Base-by-base conservation (phyloP, 2,888 invertebrate species). In the Synanthedon vespiformis region DNA sequence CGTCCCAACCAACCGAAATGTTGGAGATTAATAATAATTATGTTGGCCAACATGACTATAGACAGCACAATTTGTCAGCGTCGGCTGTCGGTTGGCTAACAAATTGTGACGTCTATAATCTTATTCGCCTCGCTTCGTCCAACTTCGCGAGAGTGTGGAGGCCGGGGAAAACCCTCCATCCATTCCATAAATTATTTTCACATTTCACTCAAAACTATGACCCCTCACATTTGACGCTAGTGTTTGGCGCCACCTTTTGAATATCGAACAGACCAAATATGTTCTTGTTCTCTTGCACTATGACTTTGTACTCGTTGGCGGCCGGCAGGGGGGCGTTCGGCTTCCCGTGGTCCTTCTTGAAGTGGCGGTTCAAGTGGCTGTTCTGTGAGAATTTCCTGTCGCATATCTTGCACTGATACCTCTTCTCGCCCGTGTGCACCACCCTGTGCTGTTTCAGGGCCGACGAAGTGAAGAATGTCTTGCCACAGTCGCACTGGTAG, bases 401-500 rank as follows among this genome's bases (percentile, higher is more conserved):
- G 53, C 87, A 87, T 56, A 85, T 76, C 54, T 78, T 81, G 56
- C 87, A 87, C 54, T 84, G 83, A 60, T 86, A 87, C 49, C 77
- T 83, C 56, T 85, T 85, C 56, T 85, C 80, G 1, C 87, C 88
- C 0, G 88, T 85, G 55, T 87, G 87, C 0, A 86, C 85, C 0
- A 84, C 80, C 52, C 67, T 72, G 56, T 87, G 87, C 59, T 85
- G 86, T 62, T 87, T 87, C 1, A 87, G 56, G 0, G 82, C 80
- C 0, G 87, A 86, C 0, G 84, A 81, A 0, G 87, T 87, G 68
- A 83, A 87, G 65, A 87, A 87, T 0, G 79, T 79, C 54, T 87
- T 87, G 4, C 87, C 87, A 44, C 87, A 87, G 41, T 87, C 88
- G 56, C 87, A 87, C 40, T 63, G 72, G 57, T 87, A 80, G 66